Evolutionary conservation across 2,113 vertebrate species (phyloP).

Genomic region (Scomber japonicus): DNA sequence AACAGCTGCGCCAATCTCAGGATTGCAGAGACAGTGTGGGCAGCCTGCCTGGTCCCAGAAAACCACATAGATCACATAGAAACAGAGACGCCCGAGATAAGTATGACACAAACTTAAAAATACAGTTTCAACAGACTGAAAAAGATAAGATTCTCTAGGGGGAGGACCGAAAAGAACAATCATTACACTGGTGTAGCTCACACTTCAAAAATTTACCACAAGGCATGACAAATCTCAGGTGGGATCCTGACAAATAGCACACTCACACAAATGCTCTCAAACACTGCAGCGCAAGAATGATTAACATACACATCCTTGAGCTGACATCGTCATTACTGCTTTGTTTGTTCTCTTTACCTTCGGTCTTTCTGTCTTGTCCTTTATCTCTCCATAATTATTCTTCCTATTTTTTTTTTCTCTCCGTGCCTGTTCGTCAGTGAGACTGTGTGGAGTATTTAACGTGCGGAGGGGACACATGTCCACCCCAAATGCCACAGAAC

Average conservation of each 20-base stretch:
- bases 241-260: slow-evolving; percentile 30
- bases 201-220: slow-evolving; percentile 59
- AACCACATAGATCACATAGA: slow-evolving; percentile 19
- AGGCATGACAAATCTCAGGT: slow-evolving; percentile 59
- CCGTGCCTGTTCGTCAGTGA: slow-evolving; percentile 35
- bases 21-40: slow-evolving; percentile 29
- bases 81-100: slow-evolving; percentile 31
- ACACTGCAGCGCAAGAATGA: slow-evolving; percentile 9
- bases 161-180: slow-evolving; percentile 45
- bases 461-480: slow-evolving; percentile 73
- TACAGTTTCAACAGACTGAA: slow-evolving; percentile 32
- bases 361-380: slow-evolving; percentile 26
- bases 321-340: slow-evolving; percentile 26
- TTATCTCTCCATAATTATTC: slow-evolving; percentile 48
- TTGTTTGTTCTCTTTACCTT: slow-evolving; percentile 32
- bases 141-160: slow-evolving; percentile 16
- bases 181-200: slow-evolving; percentile 24
- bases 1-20: slow-evolving; percentile 66
- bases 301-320: slow-evolving; percentile 42
- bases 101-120: slow-evolving; percentile 28
- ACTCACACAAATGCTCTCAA: slow-evolving; percentile 35
- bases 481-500: slow-evolving; percentile 62
- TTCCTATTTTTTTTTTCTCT: slow-evolving; percentile 22
- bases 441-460: slow-evolving; percentile 63
- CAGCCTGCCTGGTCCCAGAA: slow-evolving; percentile 34